Base-by-base conservation (phyloP, 2,888 invertebrate genomes). In the Brachylomia viminalis region DNA sequence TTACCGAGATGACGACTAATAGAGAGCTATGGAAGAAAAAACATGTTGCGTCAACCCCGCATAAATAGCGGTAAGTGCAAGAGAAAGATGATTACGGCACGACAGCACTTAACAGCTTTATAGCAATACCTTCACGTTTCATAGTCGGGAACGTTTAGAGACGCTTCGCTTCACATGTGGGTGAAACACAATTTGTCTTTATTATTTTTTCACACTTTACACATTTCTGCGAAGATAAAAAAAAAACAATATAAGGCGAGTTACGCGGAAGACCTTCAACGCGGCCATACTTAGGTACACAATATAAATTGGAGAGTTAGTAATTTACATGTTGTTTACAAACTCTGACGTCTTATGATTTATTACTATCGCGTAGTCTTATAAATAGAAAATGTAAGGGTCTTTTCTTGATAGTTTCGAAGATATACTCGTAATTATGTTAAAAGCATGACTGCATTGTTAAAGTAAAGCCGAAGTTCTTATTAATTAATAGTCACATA, bases 331-430 rank as follows among this genome's bases (percentile, higher is more conserved):
- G 38, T 52, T 61, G 56, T 56, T 65, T 73, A 69, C 27, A 54
- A 59, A 66, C 17, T 79, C 70, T 66, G 56, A 61, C 45, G 17
- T 79, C 23, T 65, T 69, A 30, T 56, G 65, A 74, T 79, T 74
- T 74, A 74, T 56, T 71, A 13, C 15, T 20, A 20, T 23, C 20
- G 3, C 2, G n/a, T 47, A 47, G n/a, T 38, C 1, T 23, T 33
- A 38, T 62, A 38, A 17, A 33, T 56, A 64, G n/a, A 62, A 72
- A 52, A 72, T 45, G 4, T 27, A 38, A n/a, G 10, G 49, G 20
- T 42, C 42, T 23, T n/a, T n/a, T 23, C 8, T 30, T n/a, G 30
- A 4, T n/a, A 45, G 30, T 68, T 56, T 33, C 10, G 7, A 38
- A 33, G 17, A 6, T n/a, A 62, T 33, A 30, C 33, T 62, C 17